Evolutionary conservation across 1,140 invertebrate genomes (phyloP), one percentile per base, ranked within the genome.

Genomic region (Octopus bimaculoides): DNA sequence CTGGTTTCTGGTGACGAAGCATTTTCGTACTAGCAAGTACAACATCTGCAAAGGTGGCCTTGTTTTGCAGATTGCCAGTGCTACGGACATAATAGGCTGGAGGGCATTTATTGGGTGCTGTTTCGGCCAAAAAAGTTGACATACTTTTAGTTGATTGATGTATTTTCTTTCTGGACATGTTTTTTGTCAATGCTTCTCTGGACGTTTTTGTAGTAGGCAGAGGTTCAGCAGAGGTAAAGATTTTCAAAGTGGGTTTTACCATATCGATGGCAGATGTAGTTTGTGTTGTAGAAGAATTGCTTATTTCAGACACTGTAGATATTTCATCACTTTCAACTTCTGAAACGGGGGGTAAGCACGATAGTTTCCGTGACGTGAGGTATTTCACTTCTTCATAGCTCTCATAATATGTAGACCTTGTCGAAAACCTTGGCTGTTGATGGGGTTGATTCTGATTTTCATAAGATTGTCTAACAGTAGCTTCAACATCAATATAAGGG

Each of bases 41-140:
- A 14, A 71, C 66, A 6, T 71, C 66, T 71, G 66, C 66, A 71
- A 71, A 71, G 26, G 17, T 71, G 66, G 66, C 66, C 26, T 20
- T 14, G 14, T 20, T 71, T 14, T 71, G 26, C 66, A 20, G 14
- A 6, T 14, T 14, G 66, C 26, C 26, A 20, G 7, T 8, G 6
- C 66, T 20, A 41, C 26, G 26, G 26, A 41, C 26, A 41, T 41
- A 41, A 20, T 71, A 71, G 26, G 66, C 17, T n/a, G 66, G 66
- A 20, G 8, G 14, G 66, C 66, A 71, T 71, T 71, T 71, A n/a
- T 71, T 71, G 26, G 17, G 17, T 14, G 26, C 66, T n/a, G 66
- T n/a, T 71, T 71, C 66, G 66, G 66, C 66, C 66, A 71, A 71
- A 71, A 71, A 71, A 71, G 66, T n/a, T n/a, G 66, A 71, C 66